phyloP scores from a whole-genome alignment of 2,888 invertebrate species.

The Amblyjoppa fuscipennis region DNA sequence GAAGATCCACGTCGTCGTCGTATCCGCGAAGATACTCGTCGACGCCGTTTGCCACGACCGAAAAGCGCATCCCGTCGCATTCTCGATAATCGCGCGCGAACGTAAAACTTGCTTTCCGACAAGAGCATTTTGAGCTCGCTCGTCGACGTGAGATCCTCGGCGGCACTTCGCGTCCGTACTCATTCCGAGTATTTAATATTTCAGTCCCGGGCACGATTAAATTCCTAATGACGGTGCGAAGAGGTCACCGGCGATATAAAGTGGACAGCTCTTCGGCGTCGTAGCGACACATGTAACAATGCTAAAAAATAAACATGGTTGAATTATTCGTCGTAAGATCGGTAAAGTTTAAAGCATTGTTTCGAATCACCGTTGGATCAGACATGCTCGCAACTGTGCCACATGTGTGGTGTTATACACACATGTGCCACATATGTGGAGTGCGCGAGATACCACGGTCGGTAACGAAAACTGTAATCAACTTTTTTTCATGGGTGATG shows the following conservation, averaged over 20 bases:
- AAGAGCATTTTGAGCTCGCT: slow-evolving; percentile 40
- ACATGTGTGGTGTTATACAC: too few relatives aligned
- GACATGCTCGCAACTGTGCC: too few relatives aligned
- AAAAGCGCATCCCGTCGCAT: slow-evolving; percentile 16
- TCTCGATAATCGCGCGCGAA: slow-evolving; percentile 25
- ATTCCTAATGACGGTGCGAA: slow-evolving; percentile 1
- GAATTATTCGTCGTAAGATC: too few relatives aligned
- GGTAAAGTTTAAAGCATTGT: too few relatives aligned
- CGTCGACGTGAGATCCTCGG: slow-evolving; percentile 7
- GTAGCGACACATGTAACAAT: too few relatives aligned
- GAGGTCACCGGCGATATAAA: not conserved
- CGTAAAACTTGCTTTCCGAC: slow-evolving; percentile 18
- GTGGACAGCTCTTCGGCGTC: not conserved
- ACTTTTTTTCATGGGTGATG: too few relatives aligned
- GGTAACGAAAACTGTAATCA: too few relatives aligned
- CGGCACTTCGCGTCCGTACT: not conserved
- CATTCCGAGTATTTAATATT: not conserved
- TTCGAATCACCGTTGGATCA: too few relatives aligned
- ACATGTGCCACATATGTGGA: too few relatives aligned
- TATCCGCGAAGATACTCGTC: slow-evolving; percentile 11
- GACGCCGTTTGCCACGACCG: slow-evolving; percentile 12
- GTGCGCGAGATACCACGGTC: too few relatives aligned
- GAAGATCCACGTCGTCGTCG: slow-evolving; percentile 62
- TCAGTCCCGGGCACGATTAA: not conserved
- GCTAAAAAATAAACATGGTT: too few relatives aligned